phyloP scores from a whole-genome alignment of 2,888 invertebrate species.

The Abrostola tripartita region DNA sequence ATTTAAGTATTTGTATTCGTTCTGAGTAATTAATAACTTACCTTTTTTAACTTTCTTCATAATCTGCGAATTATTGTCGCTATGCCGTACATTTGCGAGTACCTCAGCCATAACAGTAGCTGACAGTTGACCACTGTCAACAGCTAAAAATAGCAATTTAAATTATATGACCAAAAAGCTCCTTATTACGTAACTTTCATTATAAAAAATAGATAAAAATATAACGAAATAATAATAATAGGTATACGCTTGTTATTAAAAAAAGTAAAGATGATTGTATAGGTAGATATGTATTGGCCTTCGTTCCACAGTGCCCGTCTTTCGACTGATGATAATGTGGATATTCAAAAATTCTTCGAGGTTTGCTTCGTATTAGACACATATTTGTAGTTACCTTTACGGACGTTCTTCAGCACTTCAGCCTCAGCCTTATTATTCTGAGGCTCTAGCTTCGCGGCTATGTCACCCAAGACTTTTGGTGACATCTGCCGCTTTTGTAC shows the following conservation, averaged over 20 bases:
- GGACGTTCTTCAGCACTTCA: conserved; percentile 15
- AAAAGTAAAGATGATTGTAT: no score
- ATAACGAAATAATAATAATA: no score
- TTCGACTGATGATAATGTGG: no score
- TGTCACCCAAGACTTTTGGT: conserved; percentile 22
- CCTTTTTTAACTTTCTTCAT: conserved; percentile 27
- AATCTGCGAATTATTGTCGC: conserved; percentile 26
- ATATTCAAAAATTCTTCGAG: no score
- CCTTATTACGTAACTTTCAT: no score
- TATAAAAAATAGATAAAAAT: not conserved
- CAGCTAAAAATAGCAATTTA: conserved; percentile 12
- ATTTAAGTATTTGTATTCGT: no score
- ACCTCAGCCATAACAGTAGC: conserved; percentile 28
- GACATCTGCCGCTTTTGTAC: conserved; percentile 14
- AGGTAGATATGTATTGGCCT: no score
- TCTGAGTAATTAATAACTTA: not conserved
- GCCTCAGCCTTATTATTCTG: conserved; percentile 11
- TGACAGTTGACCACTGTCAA: conserved; percentile 21
- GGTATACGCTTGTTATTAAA: no score
- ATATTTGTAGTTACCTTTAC: conserved; percentile 15
- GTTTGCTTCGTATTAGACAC: not conserved
- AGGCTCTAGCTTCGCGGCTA: conserved; percentile 9
- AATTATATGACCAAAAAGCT: not conserved
- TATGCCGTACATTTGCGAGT: not conserved
- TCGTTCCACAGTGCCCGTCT: no score